These are phyloP conservation scores for Bombus sibiricus DNA, from an alignment of 1,140 invertebrate genomes.

Conservation along the genomic window DNA sequence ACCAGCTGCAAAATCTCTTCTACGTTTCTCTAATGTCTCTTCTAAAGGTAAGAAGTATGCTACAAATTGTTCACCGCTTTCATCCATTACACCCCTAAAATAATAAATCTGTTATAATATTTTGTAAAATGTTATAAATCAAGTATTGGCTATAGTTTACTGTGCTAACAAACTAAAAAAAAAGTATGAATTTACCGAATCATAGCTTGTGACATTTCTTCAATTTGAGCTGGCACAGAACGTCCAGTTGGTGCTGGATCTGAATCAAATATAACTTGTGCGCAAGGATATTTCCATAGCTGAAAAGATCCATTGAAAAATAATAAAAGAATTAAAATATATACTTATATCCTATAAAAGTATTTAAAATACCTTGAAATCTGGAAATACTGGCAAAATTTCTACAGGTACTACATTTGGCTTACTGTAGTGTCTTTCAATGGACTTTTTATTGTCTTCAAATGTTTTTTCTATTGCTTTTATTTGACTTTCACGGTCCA, in stretches of 20 bases:
- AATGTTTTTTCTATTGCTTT: constrained; percentile 99
- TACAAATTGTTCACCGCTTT: constrained; percentile 99
- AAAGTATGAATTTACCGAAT: constrained; percentile 87
- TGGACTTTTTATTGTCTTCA: constrained; percentile 92
- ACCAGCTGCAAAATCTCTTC: constrained; percentile 89
- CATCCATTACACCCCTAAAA: constrained; percentile 96
- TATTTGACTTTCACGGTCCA: constrained; percentile 98
- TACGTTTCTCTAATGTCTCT: constrained; percentile 94
- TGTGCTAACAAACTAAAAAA: background rate
- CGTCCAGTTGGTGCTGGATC: constrained; percentile 94
- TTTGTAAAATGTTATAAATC: background rate
- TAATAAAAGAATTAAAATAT: constrained; percentile 1
- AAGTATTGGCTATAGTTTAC: background rate
- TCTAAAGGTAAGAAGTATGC: constrained; percentile 98
- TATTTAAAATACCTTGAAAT: constrained; percentile 88
- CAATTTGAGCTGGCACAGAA: constrained; percentile 92
- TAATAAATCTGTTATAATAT: constrained; percentile 29
- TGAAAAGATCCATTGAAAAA: constrained; percentile 71
- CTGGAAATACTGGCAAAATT: constrained; percentile 94
- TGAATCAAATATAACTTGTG: constrained; percentile 99
- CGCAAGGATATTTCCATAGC: constrained; percentile 98
- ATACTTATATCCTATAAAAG: background rate
- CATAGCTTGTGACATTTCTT: constrained; percentile 99
- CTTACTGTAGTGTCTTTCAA: constrained; percentile 97
- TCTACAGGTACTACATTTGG: constrained; percentile 96